Evolutionary conservation across 2,113 vertebrate species (phyloP).

Genomic region (Cryptotis parvus): DNA sequence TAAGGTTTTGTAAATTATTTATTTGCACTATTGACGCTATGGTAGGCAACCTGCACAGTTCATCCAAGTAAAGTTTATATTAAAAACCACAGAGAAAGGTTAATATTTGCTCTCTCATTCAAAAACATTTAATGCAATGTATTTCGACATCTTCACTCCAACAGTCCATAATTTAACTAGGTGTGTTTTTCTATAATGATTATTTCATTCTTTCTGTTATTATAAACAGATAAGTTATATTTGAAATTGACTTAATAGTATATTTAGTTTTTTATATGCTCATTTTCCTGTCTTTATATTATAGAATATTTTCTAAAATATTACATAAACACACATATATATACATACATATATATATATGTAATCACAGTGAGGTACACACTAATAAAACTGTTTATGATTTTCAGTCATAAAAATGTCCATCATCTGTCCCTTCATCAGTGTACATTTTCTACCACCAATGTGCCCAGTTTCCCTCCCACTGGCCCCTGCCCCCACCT

Average conservation of each 20-base stretch:
- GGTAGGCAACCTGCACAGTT: neutral
- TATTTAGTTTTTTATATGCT: neutral
- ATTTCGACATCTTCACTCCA: neutral
- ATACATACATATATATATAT: too few relatives aligned
- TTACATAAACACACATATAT: too few relatives aligned
- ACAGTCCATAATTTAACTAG: neutral
- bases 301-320: neutral
- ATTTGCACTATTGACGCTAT: neutral
- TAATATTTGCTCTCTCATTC: neutral
- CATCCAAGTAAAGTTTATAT: neutral
- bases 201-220: neutral
- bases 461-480: too few relatives aligned
- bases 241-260: neutral
- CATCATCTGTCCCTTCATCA: too few relatives aligned
- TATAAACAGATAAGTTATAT: neutral
- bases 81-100: neutral
- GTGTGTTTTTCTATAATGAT: neutral
- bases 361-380: too few relatives aligned
- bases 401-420: too few relatives aligned
- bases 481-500: too few relatives aligned
- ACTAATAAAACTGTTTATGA: too few relatives aligned
- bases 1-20: neutral
- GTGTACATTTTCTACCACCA: too few relatives aligned
- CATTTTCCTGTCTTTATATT: neutral
- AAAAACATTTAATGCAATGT: neutral